Evolutionary conservation across 2,113 vertebrate species (phyloP), one percentile per base, ranked within the genome.

Genomic region (Pedionomus torquatus): DNA sequence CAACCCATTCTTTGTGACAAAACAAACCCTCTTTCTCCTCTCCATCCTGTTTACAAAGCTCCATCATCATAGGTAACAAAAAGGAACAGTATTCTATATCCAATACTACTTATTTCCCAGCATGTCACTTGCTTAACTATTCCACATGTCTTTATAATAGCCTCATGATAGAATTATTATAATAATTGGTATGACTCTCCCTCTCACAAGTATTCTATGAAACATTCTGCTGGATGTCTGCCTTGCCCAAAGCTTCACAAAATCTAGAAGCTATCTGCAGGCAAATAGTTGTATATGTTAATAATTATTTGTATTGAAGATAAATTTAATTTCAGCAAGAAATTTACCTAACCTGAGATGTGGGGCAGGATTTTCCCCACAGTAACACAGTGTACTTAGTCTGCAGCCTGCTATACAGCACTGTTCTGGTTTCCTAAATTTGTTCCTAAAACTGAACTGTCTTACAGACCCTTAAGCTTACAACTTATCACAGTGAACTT

Each of bases 1-100:
- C 0, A 0, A 43, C 9, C 5, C 14, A 41, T 37, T 43, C 4
- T 14, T 75, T 61, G 68, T 33, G 25, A 64, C 31, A 83, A 51
- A 69, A 87, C 6, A 64, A 89, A 61, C 35, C 6, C 4, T 64
- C 13, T 43, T 76, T 79, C 43, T 16, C 49, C 31, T 83, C 21
- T 89, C 51, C 10, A 23, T 64, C 15, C 5, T 46, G 4, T 41
- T 35, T 37, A 48, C 4, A 77, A 75, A 17, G 21, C 71, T 3
- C 4, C 18, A 13, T 2, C 2, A 52, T 46, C 8, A 15, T 33
- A 68, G 41, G 23, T 46, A 80, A 55, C 7, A 64, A 65, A 85
- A 83, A 58, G 9, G 10, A 26, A 80, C 10, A 51, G 10, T 41
- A 52, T 4, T 44, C 21, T 64, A 54, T 12, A n/a, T 71, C 23